Evolutionary conservation across 2,797 vertebrate genomes (phyloP).

Genomic region (Falco rusticolus): DNA sequence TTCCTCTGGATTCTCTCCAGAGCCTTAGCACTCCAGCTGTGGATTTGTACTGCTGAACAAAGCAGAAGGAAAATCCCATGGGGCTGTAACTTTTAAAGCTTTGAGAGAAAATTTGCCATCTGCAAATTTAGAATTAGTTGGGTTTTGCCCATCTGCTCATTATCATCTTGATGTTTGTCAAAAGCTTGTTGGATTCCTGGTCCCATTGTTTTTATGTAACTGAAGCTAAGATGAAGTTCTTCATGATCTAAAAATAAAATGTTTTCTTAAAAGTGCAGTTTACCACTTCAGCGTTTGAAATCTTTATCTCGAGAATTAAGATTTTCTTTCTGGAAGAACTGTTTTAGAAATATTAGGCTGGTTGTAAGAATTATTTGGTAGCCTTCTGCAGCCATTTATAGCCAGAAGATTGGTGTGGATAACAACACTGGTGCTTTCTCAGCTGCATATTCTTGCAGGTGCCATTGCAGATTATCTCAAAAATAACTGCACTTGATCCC

Average conservation of each 20-base stretch:
- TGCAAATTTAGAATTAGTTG: conserved; percentile 47
- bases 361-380: not conserved
- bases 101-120: conserved; percentile 39
- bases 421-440: not conserved
- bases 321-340: not conserved
- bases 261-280: not conserved
- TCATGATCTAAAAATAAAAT: not conserved
- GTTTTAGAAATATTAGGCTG: not conserved
- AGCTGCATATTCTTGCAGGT: not conserved
- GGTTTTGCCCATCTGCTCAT: conserved; percentile 11
- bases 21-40: conserved; percentile 34
- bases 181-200: not conserved
- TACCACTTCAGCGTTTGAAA: not conserved
- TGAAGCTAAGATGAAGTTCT: not conserved
- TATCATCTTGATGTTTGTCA: not conserved
- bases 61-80: conserved; percentile 50
- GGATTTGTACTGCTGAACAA: conserved; percentile 45
- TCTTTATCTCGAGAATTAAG: not conserved
- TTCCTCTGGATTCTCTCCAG: conserved; percentile 65
- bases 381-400: not conserved
- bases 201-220: conserved; percentile 1
- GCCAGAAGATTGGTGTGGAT: not conserved
- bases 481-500: not conserved
- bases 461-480: not conserved
- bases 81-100: conserved; percentile 23